Evolutionary conservation across 2,797 vertebrate genomes (phyloP).

Genomic region (Betta splendens): DNA sequence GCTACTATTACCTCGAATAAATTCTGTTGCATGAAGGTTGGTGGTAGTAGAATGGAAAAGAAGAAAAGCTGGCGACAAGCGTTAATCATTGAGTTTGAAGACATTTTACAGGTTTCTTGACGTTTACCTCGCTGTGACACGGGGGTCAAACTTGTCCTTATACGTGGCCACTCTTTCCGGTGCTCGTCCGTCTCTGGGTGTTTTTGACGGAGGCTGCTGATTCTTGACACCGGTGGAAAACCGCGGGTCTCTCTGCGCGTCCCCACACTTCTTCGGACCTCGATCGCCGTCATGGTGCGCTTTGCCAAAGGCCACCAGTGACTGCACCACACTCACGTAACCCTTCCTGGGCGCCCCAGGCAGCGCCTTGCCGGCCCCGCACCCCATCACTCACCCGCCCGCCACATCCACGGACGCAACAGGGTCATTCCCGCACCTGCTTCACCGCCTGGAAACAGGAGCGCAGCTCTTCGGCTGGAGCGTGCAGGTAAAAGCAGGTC

Average conservation of each 20-base stretch:
- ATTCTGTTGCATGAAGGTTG: slow-evolving; percentile 11
- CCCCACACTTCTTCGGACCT: slow-evolving; percentile 9
- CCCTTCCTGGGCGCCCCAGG: slow-evolving; percentile 42
- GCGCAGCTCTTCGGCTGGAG: neutral
- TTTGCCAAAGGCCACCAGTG: slow-evolving; percentile 55
- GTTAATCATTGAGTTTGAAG: neutral
- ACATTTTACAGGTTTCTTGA: no score
- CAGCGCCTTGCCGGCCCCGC: slow-evolving; percentile 51
- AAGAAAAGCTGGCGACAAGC: slow-evolving; percentile 18
- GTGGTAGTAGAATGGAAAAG: slow-evolving; percentile 1
- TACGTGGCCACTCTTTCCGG: slow-evolving; percentile 36
- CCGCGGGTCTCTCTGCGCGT: slow-evolving; percentile 24
- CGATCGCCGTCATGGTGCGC: neutral
- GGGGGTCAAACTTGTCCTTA: slow-evolving; percentile 62
- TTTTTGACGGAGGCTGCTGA: neutral
- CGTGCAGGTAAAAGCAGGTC: neutral
- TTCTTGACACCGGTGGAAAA: slow-evolving; percentile 9
- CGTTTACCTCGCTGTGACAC: slow-evolving; percentile 57
- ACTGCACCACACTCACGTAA: slow-evolving; percentile 52
- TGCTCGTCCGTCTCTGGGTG: neutral
- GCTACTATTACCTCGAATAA: slow-evolving; percentile 20
- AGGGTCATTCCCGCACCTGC: neutral
- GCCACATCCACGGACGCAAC: neutral
- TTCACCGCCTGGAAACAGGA: neutral
- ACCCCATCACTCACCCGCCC: slow-evolving; percentile 46